Evolutionary conservation across 2,113 vertebrate genomes (phyloP), one percentile per base, ranked within the genome.

Genomic region (Columbina picui): DNA sequence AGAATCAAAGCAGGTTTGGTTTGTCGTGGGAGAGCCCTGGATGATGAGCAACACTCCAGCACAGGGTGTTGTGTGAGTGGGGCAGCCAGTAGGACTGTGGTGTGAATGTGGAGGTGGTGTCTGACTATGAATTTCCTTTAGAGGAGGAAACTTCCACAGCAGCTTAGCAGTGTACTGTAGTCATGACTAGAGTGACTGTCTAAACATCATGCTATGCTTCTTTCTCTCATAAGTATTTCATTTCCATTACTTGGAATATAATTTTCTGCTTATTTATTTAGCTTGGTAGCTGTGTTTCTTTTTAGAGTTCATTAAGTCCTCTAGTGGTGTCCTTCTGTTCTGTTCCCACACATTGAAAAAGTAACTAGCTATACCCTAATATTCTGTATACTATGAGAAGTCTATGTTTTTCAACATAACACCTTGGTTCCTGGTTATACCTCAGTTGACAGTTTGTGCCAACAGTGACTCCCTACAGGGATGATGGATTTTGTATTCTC

Each of bases 31-130:
- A 68, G 13, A 68, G 14, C 7, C 26, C 22, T 59, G 26, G 29
- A 67, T 29, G 22, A 45, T 21, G 10, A 70, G 10, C 22, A 7
- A 47, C 15, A 10, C 22, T 22, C 15, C 13, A 61, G 11, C 27
- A 74, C 0, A 0, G 16, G 15, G 14, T 16, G 15, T 6, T 41
- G 6, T 17, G 23, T 11, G 22, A 7, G 11, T 59, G 43, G 20
- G 75, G 1, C 39, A 77, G 7, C 12, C 4, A 6, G n/a, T 10
- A 65, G 39, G 8, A 17, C 16, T 29, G 5, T 7, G 6, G 5
- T 22, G 5, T 27, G 3, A 49, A 27, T 0, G 1, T 34, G 25
- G 16, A 52, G 9, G 14, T 8, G 17, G 59, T 16, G 34, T 83
- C 49, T 68, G 22, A 32, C 2, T 29, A 2, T 64, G 39, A 43